Base-by-base conservation (phyloP, 2,797 vertebrate genomes). In the Xiphophorus birchmanni region DNA sequence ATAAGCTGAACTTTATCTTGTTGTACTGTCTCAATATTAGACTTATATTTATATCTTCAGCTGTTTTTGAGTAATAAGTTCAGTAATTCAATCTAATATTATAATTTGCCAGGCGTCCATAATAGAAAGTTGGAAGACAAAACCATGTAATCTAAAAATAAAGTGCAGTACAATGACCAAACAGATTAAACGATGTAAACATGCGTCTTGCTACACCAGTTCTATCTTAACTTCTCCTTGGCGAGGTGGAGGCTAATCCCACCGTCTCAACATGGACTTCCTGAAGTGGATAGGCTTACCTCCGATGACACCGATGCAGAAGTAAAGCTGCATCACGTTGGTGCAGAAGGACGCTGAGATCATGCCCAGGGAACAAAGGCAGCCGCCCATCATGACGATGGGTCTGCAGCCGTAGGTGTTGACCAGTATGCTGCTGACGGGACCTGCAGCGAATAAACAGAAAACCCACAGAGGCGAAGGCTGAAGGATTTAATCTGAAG, bases 351-450 rank as follows among this genome's bases (percentile, higher is more conserved):
- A 99, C 5, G 98, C 97, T 3, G 93, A 81, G 82, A 98, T 94
- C 98, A 99, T 98, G 56, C 97, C 97, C 37, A 93, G 18, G 1
- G 96, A 91, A 76, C 96, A 97, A 0, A 99, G 86, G 26, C 97
- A 83, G 15, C 99, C 99, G 12, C 99, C 99, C 71, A 95, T 90
- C 56, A 99, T 97, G 90, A 99, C 97, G 13, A 99, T 94, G 9
- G 98, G 98, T 44, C 99, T 96, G 84, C 98, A 98, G 76, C 98
- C 98, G 0, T 97, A 98, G 1, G 95, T 98, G 93, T 99, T 99
- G 86, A 99, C 98, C 93, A 99, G 92, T 82, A 99, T 94, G 76
- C 98, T 99, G 94, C 98, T 99, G 91, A 99, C 93, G 48, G 98
- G 98, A 90, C 99, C 99, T 99, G 90, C 72, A 87, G 88, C 32